Conservation (phyloP, 92 coral and sea anemone genomes). For the Porites divaricata region DNA sequence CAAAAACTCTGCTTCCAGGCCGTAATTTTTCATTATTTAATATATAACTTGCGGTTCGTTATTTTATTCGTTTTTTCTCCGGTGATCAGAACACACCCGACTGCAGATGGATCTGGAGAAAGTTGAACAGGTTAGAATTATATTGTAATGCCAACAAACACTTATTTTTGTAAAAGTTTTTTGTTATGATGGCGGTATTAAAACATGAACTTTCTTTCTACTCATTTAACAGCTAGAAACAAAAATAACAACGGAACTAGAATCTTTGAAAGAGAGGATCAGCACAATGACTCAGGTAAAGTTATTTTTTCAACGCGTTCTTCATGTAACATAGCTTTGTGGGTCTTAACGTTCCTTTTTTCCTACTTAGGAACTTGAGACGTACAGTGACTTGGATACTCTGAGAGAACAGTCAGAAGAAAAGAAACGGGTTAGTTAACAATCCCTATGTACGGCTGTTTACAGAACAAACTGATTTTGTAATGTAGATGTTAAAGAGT, state of each 20-base stretch:
- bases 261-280: constrained; percentile 82
- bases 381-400: constrained; percentile 83
- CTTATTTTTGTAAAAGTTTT: background rate
- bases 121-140: constrained; percentile 83
- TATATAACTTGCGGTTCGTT: background rate
- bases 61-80: background rate
- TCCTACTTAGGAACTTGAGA: constrained; percentile 79
- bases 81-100: constrained; percentile 76
- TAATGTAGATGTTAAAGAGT: too few relatives aligned
- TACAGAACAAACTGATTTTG: too few relatives aligned
- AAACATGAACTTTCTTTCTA: background rate
- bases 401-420: constrained; percentile 90
- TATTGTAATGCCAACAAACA: too few relatives aligned
- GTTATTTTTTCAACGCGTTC: too few relatives aligned
- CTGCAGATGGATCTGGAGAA: constrained; percentile 94
- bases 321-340: too few relatives aligned
- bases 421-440: constrained; percentile 73
- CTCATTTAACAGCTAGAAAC: constrained; percentile 73
- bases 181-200: too few relatives aligned
- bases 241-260: constrained; percentile 89
- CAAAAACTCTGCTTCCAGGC: too few relatives aligned
- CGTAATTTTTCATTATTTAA: too few relatives aligned
- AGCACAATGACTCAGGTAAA: constrained; percentile 80
- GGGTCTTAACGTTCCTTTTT: background rate
- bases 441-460: background rate